Evolutionary conservation across 2,113 vertebrate species (phyloP).

Genomic region (Cebidichthys violaceus): DNA sequence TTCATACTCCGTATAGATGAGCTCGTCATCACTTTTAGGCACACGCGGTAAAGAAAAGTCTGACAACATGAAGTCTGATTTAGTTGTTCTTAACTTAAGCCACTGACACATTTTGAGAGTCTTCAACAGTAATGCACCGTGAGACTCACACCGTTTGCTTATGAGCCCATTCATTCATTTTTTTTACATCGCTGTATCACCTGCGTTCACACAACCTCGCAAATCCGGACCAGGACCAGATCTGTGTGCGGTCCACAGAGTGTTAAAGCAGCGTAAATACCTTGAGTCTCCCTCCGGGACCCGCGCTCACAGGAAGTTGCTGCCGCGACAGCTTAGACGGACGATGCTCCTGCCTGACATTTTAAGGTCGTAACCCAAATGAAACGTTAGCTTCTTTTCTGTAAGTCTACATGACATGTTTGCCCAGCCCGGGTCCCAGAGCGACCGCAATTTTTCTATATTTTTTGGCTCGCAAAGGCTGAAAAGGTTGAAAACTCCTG

Average conservation of each 20-base stretch:
- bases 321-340: not conserved
- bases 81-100: not conserved
- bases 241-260: too few relatives aligned
- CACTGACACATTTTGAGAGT: not conserved
- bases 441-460: slow-evolving; percentile 34
- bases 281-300: not conserved
- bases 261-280: not conserved
- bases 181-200: too few relatives aligned
- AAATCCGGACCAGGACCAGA: not conserved
- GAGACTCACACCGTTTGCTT: not conserved
- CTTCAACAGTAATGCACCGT: not conserved
- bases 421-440: slow-evolving; percentile 25
- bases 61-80: too few relatives aligned
- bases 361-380: slow-evolving; percentile 16
- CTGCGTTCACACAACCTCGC: not conserved
- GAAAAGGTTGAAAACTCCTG: slow-evolving; percentile 50
- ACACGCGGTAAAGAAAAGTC: too few relatives aligned
- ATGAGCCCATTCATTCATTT: not conserved
- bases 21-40: too few relatives aligned
- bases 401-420: slow-evolving; percentile 21
- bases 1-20: too few relatives aligned
- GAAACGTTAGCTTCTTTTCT: slow-evolving; percentile 20
- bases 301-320: not conserved
- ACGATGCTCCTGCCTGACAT: not conserved
- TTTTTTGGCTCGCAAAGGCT: slow-evolving; percentile 32